Conservation (phyloP, 2,888 invertebrate genomes). For the Pheosia tremula region DNA sequence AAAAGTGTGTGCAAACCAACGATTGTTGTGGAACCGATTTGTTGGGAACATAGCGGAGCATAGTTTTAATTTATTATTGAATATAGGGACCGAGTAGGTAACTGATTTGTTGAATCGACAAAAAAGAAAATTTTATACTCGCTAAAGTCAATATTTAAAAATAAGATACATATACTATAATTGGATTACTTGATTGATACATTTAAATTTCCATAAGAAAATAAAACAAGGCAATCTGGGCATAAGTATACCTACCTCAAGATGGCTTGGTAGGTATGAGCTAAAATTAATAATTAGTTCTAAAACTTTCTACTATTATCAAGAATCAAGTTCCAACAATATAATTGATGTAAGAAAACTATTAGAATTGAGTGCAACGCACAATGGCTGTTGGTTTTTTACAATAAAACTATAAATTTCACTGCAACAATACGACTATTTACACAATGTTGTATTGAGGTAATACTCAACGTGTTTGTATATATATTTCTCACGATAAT, state of each 20-base stretch:
- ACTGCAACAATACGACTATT: conserved; percentile 21
- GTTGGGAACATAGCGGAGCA: background rate
- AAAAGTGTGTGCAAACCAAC: background rate
- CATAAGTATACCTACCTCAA: too few relatives aligned
- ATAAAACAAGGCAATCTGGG: too few relatives aligned
- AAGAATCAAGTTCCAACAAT: background rate
- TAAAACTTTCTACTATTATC: background rate
- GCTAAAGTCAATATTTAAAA: too few relatives aligned
- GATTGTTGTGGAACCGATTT: background rate
- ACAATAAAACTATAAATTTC: conserved; percentile 32
- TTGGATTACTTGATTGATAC: too few relatives aligned
- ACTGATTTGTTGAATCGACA: too few relatives aligned
- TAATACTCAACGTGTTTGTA: conserved; percentile 31
- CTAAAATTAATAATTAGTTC: too few relatives aligned
- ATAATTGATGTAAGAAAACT: conserved; percentile 3
- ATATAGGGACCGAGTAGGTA: too few relatives aligned
- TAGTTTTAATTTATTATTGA: too few relatives aligned
- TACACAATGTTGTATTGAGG: conserved; percentile 33
- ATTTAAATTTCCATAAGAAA: too few relatives aligned
- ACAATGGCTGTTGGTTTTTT: conserved; percentile 27
- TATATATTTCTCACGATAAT: conserved; percentile 39
- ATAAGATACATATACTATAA: too few relatives aligned
- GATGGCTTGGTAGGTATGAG: too few relatives aligned
- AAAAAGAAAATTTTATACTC: too few relatives aligned
- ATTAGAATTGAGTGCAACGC: background rate